phyloP scores from a whole-genome alignment of 1,140 invertebrate species.

The Caenorhabditis remanei region DNA sequence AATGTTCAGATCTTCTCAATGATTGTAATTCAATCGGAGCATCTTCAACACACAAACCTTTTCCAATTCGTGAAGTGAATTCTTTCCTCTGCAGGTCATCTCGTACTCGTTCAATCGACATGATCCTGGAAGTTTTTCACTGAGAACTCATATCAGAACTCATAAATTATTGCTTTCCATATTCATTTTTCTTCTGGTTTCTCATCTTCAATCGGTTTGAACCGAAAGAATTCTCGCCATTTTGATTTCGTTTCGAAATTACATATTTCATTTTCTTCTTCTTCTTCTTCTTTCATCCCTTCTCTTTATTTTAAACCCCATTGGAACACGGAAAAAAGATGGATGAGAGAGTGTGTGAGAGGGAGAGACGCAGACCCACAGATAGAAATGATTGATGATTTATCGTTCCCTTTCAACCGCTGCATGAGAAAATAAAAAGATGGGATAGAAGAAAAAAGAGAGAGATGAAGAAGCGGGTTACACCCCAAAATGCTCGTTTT shows the following conservation, averaged over 20 bases:
- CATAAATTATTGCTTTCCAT: not conserved
- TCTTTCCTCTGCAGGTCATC: conserved; percentile 11
- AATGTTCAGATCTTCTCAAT: not conserved
- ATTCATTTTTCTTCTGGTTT: not conserved
- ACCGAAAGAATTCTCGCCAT: not conserved
- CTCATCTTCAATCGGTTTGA: too few species aligned
- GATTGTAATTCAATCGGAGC: too few species aligned
- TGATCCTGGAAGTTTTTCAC: conserved; percentile 1
- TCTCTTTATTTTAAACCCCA: not conserved
- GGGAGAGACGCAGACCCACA: not conserved
- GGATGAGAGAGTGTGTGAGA: not conserved
- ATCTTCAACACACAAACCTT: not conserved
- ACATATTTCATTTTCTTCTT: not conserved
- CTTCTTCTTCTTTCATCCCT: not conserved
- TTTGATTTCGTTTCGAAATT: not conserved
- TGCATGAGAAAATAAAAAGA: not conserved
- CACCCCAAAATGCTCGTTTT: too few species aligned
- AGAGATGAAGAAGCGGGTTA: not conserved
- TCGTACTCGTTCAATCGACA: not conserved
- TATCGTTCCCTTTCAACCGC: not conserved
- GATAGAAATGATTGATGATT: conserved; percentile 42
- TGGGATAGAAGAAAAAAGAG: not conserved
- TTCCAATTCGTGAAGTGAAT: conserved; percentile 8
- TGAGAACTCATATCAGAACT: too few species aligned
- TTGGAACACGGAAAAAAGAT: conserved; percentile 19